phyloP scores from a whole-genome alignment of 2,888 invertebrate genomes.

The Cremastinae sp. region DNA sequence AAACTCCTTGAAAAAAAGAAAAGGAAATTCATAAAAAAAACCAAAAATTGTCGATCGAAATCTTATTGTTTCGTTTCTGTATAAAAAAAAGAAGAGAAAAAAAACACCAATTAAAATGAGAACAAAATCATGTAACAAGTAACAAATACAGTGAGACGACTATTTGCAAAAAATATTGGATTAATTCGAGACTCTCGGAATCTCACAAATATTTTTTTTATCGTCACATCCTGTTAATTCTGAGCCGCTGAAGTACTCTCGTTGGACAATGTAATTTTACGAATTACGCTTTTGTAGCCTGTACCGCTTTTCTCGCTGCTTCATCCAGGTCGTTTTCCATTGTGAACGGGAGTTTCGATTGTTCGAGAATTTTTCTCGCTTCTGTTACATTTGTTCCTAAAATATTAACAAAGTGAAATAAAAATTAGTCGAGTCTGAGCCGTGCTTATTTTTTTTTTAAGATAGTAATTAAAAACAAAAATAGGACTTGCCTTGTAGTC shows the following conservation, averaged over 20 bases:
- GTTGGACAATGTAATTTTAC: not conserved
- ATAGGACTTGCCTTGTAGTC: conserved; percentile 89
- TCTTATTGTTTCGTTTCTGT: conserved; percentile 23
- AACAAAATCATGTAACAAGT: conserved; percentile 47
- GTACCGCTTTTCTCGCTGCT: conserved; percentile 94
- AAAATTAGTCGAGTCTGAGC: not conserved
- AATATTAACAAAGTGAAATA: conserved; percentile 59
- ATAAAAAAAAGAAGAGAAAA: conserved; percentile 25
- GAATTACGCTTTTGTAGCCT: conserved; percentile 65
- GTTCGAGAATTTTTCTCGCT: conserved; percentile 90
- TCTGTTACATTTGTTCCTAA: conserved; percentile 91
- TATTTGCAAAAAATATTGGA: conserved; percentile 9
- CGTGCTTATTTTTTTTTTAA: not conserved
- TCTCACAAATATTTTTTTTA: not conserved
- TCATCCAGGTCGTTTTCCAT: conserved; percentile 94
- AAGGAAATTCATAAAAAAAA: conserved; percentile 10
- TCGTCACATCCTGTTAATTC: conserved; percentile 1
- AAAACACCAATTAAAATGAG: conserved; percentile 28
- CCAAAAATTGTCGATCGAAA: conserved; percentile 5
- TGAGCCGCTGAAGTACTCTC: not conserved
- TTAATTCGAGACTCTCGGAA: conserved; percentile 18
- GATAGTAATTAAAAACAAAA: not conserved
- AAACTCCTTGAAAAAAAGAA: conserved; percentile 30
- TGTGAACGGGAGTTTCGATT: conserved; percentile 91
- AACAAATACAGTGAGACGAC: conserved; percentile 30